Evolutionary conservation across 37 sponge, comb jelly and placozoan species (phyloP), one percentile per base, ranked within the genome.

Genomic region (Eunapius fragilis): DNA sequence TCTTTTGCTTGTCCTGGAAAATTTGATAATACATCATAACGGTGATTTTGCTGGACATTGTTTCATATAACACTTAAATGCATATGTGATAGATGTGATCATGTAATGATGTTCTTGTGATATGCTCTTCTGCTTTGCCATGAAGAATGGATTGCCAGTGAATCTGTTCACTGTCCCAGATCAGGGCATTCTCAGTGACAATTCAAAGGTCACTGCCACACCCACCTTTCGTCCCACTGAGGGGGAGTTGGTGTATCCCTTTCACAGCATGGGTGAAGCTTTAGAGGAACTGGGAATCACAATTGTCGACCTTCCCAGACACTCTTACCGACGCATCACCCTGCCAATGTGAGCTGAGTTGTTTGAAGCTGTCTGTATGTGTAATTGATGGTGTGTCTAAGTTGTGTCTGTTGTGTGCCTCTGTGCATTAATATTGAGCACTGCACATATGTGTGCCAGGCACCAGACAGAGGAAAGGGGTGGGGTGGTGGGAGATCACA

Each of bases 241-340:
- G 37, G 74, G 84, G 25, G 82, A 86, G 37, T 32, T 91, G 2
- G 36, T 91, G 26, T 77, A 80, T 30, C 91, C 91, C 31, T 31
- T 22, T 32, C 31, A 19, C 58, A 27, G 31, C 23, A 19, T 58
- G 17, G 58, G 58, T 2, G 58, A 19, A 58, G 68, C 82, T 17
- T 23, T 74, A 50, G 38, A 80, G 24, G 82, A 82, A n/a, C 74
- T 48, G 24, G 87, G 74, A 4, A 47, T 90, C 6, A 38, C 25
- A 24, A 69, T 87, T 23, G 76, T 87, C 37, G 80, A 91, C 72
- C 34, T 91, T 7, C 69, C 79, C 37, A 48, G 79, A 35, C 78
- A 83, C 37, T 67, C 84, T 25, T 73, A 69, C 26, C 58, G 73
- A 17, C 67, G 78, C 37, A 83, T 91, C 17, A 47, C 30, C 13